These are phyloP conservation scores for Gisinianus flammeolus DNA, from an alignment of 2,888 invertebrate species.

Conservation along the genomic window DNA sequence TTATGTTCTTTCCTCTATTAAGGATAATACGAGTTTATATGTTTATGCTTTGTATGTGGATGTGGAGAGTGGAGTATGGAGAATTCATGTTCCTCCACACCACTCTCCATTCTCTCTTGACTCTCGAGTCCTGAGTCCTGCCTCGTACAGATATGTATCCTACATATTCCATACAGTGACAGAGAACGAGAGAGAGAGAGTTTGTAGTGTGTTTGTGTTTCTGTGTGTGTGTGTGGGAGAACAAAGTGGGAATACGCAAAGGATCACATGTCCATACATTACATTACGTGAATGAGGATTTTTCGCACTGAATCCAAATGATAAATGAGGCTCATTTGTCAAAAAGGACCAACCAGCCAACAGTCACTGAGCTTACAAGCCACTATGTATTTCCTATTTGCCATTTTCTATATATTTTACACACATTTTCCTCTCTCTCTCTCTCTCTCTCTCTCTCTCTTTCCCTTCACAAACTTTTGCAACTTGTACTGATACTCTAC, in stretches of 20 bases:
- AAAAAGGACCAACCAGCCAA: no score
- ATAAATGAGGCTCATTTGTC: constrained; percentile 18
- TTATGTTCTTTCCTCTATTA: neutral
- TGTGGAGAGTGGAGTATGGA: neutral
- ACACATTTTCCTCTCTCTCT: no score
- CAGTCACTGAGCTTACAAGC: neutral
- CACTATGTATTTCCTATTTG: no score
- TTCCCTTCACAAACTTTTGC: neutral
- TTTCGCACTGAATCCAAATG: neutral
- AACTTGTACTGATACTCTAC: neutral
- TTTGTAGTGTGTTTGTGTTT: no score
- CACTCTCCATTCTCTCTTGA: neutral
- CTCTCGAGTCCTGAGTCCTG: neutral
- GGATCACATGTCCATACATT: no score
- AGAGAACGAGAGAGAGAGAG: neutral
- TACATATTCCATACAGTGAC: neutral
- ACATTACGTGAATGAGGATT: no score
- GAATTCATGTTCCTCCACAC: neutral
- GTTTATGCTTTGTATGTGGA: no score
- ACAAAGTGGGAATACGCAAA: no score
- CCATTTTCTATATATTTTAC: no score
- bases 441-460: neutral
- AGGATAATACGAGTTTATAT: no score
- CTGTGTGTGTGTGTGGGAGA: no score
- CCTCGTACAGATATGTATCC: neutral